Conservation (phyloP, 64 coral and sea anemone species). For the Montipora cactus region DNA sequence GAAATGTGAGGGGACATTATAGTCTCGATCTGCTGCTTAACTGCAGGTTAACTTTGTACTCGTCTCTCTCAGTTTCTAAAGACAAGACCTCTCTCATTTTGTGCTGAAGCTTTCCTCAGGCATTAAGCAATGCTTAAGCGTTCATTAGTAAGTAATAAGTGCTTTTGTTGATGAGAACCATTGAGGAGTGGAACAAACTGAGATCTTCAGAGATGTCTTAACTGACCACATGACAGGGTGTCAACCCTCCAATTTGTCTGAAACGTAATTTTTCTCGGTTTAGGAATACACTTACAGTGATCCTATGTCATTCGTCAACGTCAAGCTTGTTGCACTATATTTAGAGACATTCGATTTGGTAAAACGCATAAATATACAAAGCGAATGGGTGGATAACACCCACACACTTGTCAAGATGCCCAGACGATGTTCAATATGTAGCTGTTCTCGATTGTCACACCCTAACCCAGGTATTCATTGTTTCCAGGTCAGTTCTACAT, state of each 20-base stretch:
- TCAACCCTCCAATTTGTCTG: not conserved
- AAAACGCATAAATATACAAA: no score
- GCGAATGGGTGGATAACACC: not conserved
- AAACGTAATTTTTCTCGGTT: no score
- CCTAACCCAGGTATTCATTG: not conserved
- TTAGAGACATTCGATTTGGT: no score
- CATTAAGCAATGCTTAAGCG: not conserved
- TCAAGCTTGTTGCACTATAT: no score
- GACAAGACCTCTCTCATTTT: not conserved
- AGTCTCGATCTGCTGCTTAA: no score
- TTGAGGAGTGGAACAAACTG: not conserved
- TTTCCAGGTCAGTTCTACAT: not conserved
- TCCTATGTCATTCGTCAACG: no score
- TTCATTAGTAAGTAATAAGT: not conserved
- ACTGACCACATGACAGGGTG: not conserved
- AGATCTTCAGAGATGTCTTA: not conserved
- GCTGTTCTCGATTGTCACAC: not conserved
- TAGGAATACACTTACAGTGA: no score
- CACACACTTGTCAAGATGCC: no score
- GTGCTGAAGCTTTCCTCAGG: constrained; percentile 5
- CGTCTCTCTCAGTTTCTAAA: not conserved
- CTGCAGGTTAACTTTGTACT: constrained; percentile 1
- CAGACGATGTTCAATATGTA: not conserved
- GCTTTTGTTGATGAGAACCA: not conserved
- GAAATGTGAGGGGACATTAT: no score